A percentile compares a stretch with the other conserved stretches of the same genome.
Evolutionary conservation across 2,888 invertebrate genomes (phyloP).

Genomic region (Prosopocoilus inquinatus): DNA sequence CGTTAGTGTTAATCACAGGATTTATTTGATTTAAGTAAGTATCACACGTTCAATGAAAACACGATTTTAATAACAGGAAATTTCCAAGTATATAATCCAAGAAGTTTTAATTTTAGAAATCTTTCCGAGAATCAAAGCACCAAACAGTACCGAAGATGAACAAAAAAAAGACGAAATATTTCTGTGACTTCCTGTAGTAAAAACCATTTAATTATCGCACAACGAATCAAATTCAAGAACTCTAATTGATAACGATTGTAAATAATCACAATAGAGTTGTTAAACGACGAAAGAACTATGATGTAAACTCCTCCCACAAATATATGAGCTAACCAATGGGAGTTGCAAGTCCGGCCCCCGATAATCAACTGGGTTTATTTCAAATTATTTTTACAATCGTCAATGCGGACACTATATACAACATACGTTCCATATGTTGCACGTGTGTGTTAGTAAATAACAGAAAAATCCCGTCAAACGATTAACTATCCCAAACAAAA

Average conservation of each 20-base stretch:
- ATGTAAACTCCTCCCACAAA: constrained; percentile 22
- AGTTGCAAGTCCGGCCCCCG: constrained; percentile 20
- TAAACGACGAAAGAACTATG: constrained; percentile 20
- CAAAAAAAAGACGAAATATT: no score
- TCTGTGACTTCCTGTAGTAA: no score
- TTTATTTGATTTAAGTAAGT: no score
- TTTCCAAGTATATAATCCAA: no score
- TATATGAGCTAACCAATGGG: constrained; percentile 17
- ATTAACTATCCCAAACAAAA: no score
- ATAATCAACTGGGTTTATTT: constrained; percentile 22
- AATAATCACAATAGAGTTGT: constrained; percentile 23
- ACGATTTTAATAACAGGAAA: no score
- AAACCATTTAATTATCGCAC: background rate
- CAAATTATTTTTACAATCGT: constrained; percentile 22
- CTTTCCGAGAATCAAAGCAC: no score
- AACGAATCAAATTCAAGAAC: background rate
- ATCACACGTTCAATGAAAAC: no score
- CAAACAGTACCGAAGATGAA: no score
- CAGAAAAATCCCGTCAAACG: background rate
- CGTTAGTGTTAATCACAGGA: no score
- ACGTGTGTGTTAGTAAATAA: constrained; percentile 1
- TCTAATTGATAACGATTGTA: constrained; percentile 17
- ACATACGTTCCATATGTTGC: background rate
- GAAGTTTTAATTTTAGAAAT: no score
- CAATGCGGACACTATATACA: constrained; percentile 16